phyloP scores from a whole-genome alignment of 2,888 invertebrate species.

The Ophioninae sp. region DNA sequence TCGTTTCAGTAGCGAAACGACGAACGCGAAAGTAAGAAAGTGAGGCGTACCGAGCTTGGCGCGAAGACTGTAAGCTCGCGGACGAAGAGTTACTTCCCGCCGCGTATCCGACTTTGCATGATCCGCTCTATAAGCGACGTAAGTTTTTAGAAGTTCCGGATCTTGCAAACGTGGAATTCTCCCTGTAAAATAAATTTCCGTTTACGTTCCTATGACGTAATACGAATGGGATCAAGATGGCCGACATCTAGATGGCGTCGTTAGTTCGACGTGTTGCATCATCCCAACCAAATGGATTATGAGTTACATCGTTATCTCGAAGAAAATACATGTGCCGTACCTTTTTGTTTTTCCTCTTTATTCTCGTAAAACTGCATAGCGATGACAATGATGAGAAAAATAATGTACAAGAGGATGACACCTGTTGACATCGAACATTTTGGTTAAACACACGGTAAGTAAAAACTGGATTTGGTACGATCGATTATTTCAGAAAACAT shows the following conservation, averaged over 20 bases:
- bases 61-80: slow-evolving; percentile 72
- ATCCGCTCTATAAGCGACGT: slow-evolving; percentile 64
- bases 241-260: too few relatives aligned
- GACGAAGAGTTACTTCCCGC: slow-evolving; percentile 67
- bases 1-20: too few relatives aligned
- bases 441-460: not conserved
- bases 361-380: slow-evolving; percentile 74
- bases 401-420: slow-evolving; percentile 80
- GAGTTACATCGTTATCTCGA: not conserved
- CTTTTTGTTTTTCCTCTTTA: slow-evolving; percentile 70
- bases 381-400: slow-evolving; percentile 82
- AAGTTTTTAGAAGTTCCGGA: slow-evolving; percentile 74
- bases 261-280: not conserved
- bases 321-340: slow-evolving; percentile 56
- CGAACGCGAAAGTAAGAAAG: too few relatives aligned
- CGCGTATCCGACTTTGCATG: not conserved
- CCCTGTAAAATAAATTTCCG: slow-evolving; percentile 64
- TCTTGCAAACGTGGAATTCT: slow-evolving; percentile 74
- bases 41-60: slow-evolving; percentile 74
- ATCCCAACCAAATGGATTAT: not conserved
- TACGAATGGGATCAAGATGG: not conserved
- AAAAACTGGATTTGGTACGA: not conserved
- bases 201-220: not conserved
- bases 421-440: slow-evolving; percentile 69
- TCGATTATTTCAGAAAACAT: not conserved